phyloP scores from a whole-genome alignment of 2,113 vertebrate genomes.

The Coptodon bakossiorum region DNA sequence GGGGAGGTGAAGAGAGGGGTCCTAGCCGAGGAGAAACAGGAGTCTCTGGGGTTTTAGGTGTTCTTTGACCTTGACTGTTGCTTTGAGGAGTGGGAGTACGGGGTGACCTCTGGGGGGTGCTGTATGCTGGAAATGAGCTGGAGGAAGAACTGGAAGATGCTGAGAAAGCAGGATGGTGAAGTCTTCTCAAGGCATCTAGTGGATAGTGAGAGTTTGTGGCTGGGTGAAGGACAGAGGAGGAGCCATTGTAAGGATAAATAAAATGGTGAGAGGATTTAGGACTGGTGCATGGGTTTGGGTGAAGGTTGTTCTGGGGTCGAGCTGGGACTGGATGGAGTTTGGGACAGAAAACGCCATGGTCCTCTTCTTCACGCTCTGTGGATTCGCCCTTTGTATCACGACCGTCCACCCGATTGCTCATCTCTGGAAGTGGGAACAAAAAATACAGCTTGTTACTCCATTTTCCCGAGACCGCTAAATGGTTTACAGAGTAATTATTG shows the following conservation, averaged over 20 bases:
- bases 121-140: slow-evolving; percentile 38
- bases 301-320: slow-evolving; percentile 43
- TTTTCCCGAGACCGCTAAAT: background rate
- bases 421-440: slow-evolving; percentile 32
- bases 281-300: slow-evolving; percentile 37
- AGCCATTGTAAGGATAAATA: slow-evolving; percentile 59
- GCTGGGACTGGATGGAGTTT: slow-evolving; percentile 43
- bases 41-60: slow-evolving; percentile 60
- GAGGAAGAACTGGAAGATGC: slow-evolving; percentile 38
- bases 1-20: slow-evolving; percentile 42
- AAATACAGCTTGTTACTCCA: background rate
- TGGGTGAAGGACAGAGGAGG: slow-evolving; percentile 37
- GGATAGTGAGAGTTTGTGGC: slow-evolving; percentile 48
- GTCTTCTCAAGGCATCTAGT: slow-evolving; percentile 55
- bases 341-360: slow-evolving; percentile 37
- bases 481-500: background rate
- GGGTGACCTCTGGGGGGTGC: slow-evolving; percentile 58
- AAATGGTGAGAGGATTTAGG: slow-evolving; percentile 52
- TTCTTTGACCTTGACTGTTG: slow-evolving; percentile 62
- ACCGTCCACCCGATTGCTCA: slow-evolving; percentile 31
- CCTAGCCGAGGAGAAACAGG: slow-evolving; percentile 54
- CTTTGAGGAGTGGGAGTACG: slow-evolving; percentile 55
- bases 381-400: slow-evolving; percentile 41
- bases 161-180: slow-evolving; percentile 44
- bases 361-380: slow-evolving; percentile 43